Evolutionary conservation across 1,140 invertebrate species (phyloP).

Genomic region (Eumeta japonica): DNA sequence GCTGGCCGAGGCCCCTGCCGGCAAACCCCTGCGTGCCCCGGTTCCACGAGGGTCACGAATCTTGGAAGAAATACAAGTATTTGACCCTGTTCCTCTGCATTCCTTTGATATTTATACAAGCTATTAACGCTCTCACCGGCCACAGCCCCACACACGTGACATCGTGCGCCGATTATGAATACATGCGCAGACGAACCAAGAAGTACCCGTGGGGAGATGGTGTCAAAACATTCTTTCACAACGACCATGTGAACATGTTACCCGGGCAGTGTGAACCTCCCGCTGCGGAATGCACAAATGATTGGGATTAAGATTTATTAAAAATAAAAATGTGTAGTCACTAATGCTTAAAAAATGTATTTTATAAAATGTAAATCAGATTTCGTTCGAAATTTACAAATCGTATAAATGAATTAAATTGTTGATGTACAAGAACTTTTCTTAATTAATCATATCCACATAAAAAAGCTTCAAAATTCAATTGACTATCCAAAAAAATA

Average conservation of each 20-base stretch:
- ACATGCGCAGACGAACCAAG: constrained; percentile 46
- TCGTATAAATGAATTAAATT: no score
- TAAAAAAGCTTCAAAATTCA: no score
- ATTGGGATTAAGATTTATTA: constrained; percentile 21
- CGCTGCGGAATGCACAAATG: constrained; percentile 28
- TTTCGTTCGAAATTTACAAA: no score
- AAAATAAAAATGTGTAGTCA: constrained; percentile 5
- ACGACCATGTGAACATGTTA: constrained; percentile 73
- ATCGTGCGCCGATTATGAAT: constrained; percentile 41
- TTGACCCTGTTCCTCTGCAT: constrained; percentile 28
- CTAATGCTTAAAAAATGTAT: no score
- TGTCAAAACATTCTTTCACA: constrained; percentile 76
- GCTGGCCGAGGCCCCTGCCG: constrained; percentile 23
- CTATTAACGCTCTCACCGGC: constrained; percentile 15
- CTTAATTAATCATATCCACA: no score
- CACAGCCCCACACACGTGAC: constrained; percentile 18
- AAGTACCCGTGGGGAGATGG: constrained; percentile 89
- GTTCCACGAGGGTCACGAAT: constrained; percentile 26
- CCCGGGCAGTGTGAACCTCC: constrained; percentile 72
- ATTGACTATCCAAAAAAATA: no score
- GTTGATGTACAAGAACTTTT: no score
- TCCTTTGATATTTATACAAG: constrained; percentile 32
- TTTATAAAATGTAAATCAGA: no score
- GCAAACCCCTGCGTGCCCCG: constrained; percentile 35
- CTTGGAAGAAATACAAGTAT: constrained; percentile 34